A percentile compares a stretch with the other conserved stretches of the same genome.
These are phyloP conservation scores for Argyrosomus regius DNA, from an alignment of 2,797 vertebrate species.

Conservation along the genomic window DNA sequence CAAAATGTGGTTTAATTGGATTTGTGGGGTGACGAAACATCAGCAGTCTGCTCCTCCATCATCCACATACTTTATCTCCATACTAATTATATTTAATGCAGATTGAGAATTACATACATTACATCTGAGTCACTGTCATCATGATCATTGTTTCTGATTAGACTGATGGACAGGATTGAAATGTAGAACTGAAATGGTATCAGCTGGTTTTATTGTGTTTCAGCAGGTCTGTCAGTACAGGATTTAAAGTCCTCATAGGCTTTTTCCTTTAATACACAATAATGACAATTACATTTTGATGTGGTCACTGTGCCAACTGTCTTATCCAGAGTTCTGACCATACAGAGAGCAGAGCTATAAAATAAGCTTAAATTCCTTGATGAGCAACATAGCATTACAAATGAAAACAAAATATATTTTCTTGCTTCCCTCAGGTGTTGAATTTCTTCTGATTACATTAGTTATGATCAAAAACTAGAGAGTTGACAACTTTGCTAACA, in stretches of 20 bases:
- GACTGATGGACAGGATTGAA: not conserved
- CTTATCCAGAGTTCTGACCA: not conserved
- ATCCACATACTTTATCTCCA: not conserved
- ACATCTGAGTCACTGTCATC: not conserved
- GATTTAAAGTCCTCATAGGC: not conserved
- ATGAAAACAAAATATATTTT: not conserved
- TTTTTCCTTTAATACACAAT: constrained; percentile 3
- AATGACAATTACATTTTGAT: not conserved
- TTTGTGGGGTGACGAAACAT: not conserved
- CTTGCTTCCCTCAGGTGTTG: not conserved
- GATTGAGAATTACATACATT: not conserved
- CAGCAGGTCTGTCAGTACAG: not conserved
- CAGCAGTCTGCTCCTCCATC: not conserved
- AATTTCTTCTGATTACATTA: not conserved
- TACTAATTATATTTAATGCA: constrained; percentile 1
- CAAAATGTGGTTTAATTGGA: not conserved
- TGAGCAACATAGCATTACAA: not conserved
- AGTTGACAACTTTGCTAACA: too few relatives aligned
- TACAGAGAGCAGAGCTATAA: not conserved
- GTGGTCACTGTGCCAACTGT: not conserved
- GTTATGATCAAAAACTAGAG: not conserved
- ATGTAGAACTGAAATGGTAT: not conserved
- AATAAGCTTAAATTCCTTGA: not conserved
- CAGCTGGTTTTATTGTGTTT: not conserved
- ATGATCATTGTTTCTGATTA: not conserved